Conservation (phyloP, 2,797 vertebrate genomes). For the Buphagus erythrorhynchus region DNA sequence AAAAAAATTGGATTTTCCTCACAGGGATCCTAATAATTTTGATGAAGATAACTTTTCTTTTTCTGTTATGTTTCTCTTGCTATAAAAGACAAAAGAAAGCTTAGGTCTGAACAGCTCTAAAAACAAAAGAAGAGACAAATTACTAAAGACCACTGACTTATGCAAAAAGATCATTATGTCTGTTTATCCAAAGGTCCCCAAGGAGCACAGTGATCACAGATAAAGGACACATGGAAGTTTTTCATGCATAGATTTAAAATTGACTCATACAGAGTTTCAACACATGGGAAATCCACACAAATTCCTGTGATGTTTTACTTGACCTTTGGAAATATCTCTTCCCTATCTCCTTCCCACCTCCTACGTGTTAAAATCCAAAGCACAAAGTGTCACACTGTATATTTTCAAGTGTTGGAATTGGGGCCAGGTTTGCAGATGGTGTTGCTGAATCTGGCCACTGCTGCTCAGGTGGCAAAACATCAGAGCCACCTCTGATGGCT, state of each 20-base stretch:
- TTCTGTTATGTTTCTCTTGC: neutral
- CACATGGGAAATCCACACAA: neutral
- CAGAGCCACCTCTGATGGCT: neutral
- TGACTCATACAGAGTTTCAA: neutral
- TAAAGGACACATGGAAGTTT: neutral
- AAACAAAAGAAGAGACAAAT: neutral
- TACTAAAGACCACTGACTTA: neutral
- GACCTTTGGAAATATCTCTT: neutral
- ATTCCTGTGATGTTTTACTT: neutral
- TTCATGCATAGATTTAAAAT: neutral
- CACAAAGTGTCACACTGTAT: neutral
- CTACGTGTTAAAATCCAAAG: rapidly evolving
- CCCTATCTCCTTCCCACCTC: neutral
- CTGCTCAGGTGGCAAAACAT: neutral
- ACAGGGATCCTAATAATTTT: neutral
- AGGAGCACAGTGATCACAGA: neutral
- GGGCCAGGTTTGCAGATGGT: neutral
- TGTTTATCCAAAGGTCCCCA: neutral
- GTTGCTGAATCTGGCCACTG: neutral
- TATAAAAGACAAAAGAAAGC: neutral
- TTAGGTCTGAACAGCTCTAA: neutral
- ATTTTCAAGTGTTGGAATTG: neutral
- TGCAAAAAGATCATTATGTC: neutral
- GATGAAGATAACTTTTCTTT: neutral
- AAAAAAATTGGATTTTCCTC: neutral